Evolutionary conservation across 1,140 invertebrate species (phyloP), one percentile per base, ranked within the genome.

Genomic region (Bathynomus jamesi): DNA sequence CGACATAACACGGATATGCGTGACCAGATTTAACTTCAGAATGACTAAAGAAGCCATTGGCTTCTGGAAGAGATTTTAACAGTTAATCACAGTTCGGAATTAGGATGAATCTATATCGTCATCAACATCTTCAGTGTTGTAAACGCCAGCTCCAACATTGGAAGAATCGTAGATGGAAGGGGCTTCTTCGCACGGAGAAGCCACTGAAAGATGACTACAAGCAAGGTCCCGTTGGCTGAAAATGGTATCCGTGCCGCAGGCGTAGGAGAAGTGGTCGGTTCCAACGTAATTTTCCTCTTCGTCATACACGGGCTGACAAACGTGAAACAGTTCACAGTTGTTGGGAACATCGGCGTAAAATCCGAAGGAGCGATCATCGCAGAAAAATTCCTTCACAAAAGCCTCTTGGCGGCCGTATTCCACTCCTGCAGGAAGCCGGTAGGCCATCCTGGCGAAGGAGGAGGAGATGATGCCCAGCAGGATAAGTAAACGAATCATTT

Each of bases 301-400:
- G 61, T 79, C 70, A 46, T 75, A 28, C 1, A 72, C 10, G 30
- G 91, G 91, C 28, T 91, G 79, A 76, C 91, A 94, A 1, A 93
- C 88, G 80, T 94, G 91, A 82, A 94, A 94, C 72, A 94, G 82
- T 80, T 93, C 90, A 78, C 91, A 94, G 8, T 91, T 90, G 79
- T 93, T 94, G 78, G 91, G 90, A 11, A 91, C 86, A 78, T 94
- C 91, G 31, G 91, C 91, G 79, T 92, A 93, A 79, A 92, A 93
- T 17, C 92, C 92, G 78, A 92, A 93, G 2, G 85, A 86, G 75
- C 87, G 86, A 65, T 87, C 87, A 67, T 89, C 86, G 77, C 91
- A 93, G 31, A n/a, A n/a, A n/a, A n/a, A n/a, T n/a, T n/a, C n/a
- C n/a, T n/a, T n/a, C n/a, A n/a, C n/a, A n/a, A n/a, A n/a, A n/a